These are phyloP conservation scores for Trogon surrucura DNA, from an alignment of 2,113 vertebrate species.

Conservation along the genomic window DNA sequence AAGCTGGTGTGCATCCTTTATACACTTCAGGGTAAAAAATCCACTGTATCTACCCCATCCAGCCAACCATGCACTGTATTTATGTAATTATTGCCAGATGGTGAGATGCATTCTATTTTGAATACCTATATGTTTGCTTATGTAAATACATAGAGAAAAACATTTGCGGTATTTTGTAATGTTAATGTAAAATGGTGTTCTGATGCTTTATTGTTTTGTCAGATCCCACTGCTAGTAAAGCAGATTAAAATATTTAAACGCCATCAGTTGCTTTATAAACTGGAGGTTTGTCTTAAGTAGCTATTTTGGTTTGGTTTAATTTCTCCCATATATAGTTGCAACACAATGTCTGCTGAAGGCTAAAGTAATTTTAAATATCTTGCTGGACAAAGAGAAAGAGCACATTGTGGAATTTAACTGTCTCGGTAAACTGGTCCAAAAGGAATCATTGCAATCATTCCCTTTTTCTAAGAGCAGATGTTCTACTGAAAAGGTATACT, in stretches of 20 bases:
- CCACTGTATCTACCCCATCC: conserved; percentile 30
- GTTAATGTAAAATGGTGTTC: conserved; percentile 70
- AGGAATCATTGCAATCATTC: background rate
- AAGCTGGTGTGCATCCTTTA: conserved; percentile 61
- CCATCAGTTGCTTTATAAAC: conserved; percentile 65
- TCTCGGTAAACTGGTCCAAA: background rate
- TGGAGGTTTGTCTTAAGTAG: conserved; percentile 44
- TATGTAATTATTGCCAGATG: conserved; percentile 46
- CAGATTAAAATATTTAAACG: conserved; percentile 67
- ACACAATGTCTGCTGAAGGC: background rate
- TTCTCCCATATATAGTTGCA: background rate
- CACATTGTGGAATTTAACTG: background rate
- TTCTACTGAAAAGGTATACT: background rate
- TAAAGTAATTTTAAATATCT: background rate
- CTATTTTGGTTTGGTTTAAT: conserved; percentile 1
- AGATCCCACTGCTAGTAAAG: conserved; percentile 56
- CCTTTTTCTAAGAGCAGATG: background rate
- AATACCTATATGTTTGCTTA: conserved; percentile 57
- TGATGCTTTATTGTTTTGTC: conserved; percentile 56
- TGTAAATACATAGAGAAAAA: conserved; percentile 66
- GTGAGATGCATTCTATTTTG: conserved; percentile 73
- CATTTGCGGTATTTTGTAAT: conserved; percentile 61
- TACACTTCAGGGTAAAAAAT: conserved; percentile 60
- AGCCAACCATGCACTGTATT: conserved; percentile 54
- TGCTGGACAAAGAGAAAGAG: conserved; percentile 9